phyloP scores from a whole-genome alignment of 2,113 vertebrate species.

The Baryphthengus martii region DNA sequence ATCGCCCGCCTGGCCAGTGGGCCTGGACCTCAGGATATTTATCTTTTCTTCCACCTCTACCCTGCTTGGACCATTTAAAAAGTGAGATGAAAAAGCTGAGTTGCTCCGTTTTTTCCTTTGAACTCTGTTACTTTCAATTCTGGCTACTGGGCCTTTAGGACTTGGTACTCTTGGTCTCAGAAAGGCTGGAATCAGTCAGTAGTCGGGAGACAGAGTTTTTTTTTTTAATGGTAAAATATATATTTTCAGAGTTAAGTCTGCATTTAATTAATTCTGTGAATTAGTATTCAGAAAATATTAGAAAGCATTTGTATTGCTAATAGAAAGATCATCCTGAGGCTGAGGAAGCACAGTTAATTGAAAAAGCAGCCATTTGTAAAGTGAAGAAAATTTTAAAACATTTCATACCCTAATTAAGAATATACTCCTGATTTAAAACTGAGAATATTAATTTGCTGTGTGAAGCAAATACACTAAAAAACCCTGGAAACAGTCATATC shows the following conservation, averaged over 20 bases:
- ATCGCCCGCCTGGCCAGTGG: rapidly evolving
- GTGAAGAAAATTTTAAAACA: conserved; percentile 35
- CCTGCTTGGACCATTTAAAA: neutral
- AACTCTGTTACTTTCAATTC: neutral
- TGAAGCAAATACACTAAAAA: neutral
- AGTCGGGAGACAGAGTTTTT: neutral
- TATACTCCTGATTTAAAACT: conserved; percentile 31
- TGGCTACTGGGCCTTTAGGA: neutral
- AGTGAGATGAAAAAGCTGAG: neutral
- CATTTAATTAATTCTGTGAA: conserved; percentile 50
- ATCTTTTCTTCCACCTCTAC: neutral
- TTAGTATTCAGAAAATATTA: conserved; percentile 51
- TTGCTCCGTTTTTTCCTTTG: neutral
- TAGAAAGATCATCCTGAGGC: conserved; percentile 61
- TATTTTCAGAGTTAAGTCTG: conserved; percentile 15
- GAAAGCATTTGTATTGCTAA: conserved; percentile 40
- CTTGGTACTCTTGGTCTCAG: neutral
- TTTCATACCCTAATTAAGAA: conserved; percentile 43
- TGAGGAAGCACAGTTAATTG: conserved; percentile 50
- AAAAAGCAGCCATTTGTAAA: conserved; percentile 47
- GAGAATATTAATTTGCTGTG: conserved; percentile 10
- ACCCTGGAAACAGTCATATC: neutral
- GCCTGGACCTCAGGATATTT: neutral
- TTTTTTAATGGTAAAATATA: neutral
- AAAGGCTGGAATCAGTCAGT: neutral